Conservation (phyloP, 2,797 vertebrate genomes). For the Tinamus major region DNA sequence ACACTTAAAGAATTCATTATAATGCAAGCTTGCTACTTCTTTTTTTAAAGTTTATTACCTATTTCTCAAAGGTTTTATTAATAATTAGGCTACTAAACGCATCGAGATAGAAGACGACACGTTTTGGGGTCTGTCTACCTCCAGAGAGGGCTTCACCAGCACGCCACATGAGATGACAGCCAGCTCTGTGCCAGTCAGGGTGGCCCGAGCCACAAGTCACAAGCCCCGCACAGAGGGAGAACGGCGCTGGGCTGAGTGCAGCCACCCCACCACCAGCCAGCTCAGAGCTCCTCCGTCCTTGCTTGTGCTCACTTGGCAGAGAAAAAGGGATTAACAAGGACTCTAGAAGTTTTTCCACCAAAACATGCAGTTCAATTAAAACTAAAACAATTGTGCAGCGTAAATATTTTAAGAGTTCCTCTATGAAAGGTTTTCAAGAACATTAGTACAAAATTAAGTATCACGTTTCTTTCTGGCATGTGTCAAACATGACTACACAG, state of each 20-base stretch:
- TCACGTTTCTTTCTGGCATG: no score
- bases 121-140: neutral
- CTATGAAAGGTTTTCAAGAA: neutral
- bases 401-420: neutral
- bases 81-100: neutral
- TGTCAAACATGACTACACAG: neutral
- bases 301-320: neutral
- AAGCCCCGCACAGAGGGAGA: conserved; percentile 11
- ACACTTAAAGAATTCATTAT: neutral
- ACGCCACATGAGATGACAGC: conserved; percentile 13
- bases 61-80: conserved; percentile 24
- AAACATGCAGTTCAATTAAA: neutral
- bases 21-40: neutral
- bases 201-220: conserved; percentile 26
- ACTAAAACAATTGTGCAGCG: neutral
- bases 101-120: neutral
- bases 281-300: neutral
- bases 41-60: conserved; percentile 1
- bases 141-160: conserved; percentile 12
- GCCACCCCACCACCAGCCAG: neutral
- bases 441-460: neutral
- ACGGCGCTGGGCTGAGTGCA: neutral
- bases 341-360: neutral
- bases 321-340: neutral
- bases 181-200: neutral